Conservation (phyloP, 2,113 vertebrate genomes). For the Daubentonia madagascariensis region DNA sequence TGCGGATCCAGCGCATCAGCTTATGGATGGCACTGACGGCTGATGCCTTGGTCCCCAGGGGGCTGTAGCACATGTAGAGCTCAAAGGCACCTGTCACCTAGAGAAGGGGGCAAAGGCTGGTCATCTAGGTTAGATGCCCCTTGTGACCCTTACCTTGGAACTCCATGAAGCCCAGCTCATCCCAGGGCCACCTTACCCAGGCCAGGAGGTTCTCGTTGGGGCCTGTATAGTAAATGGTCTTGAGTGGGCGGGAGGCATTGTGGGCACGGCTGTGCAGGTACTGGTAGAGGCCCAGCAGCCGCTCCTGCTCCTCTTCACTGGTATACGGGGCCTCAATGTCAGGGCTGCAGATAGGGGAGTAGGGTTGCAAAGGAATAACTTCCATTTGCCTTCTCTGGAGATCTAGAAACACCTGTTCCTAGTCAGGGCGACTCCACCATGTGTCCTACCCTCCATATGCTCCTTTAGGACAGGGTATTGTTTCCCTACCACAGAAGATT, state of each 20-base stretch:
- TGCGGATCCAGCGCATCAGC: constrained; percentile 98
- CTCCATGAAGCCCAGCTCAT: neutral
- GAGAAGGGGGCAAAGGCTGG: constrained; percentile 7
- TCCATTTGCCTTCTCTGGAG: neutral
- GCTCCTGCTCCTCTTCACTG: constrained; percentile 90
- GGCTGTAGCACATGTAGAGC: constrained; percentile 97
- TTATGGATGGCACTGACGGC: constrained; percentile 92
- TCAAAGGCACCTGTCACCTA: constrained; percentile 98
- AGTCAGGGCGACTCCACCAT: neutral
- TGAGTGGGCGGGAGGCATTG: constrained; percentile 92
- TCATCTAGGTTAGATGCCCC: neutral
- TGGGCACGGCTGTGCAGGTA: constrained; percentile 95
- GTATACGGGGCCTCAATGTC: constrained; percentile 92
- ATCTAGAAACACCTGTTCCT: neutral
- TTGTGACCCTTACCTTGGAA: neutral
- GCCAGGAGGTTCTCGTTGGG: constrained; percentile 94
- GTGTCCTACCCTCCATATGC: neutral
- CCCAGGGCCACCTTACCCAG: constrained; percentile 87
- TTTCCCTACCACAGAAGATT: neutral
- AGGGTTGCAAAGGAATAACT: constrained; percentile 30
- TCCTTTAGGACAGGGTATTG: neutral
- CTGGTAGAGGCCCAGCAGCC: constrained; percentile 94
- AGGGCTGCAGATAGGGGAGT: constrained; percentile 84
- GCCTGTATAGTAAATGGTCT: constrained; percentile 92
- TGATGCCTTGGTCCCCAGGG: constrained; percentile 92